Conservation (phyloP, 2,113 vertebrate genomes). For the Megaceryle torquata region DNA sequence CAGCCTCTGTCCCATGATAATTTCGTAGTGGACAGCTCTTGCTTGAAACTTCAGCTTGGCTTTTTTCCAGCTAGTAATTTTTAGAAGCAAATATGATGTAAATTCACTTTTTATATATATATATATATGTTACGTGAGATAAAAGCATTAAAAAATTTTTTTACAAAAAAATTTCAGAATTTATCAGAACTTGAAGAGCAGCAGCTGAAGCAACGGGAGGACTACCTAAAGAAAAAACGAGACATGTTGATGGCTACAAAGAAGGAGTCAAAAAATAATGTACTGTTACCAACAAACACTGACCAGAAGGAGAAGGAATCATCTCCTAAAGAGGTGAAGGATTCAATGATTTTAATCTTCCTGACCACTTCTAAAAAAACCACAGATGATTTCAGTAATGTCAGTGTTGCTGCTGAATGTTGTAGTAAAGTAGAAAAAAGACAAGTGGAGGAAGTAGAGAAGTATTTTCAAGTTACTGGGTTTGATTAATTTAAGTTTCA, state of each 20-base stretch:
- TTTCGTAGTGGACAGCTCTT: neutral
- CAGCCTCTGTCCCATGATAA: neutral
- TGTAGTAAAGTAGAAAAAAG: neutral
- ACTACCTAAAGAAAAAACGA: slow-evolving; percentile 90
- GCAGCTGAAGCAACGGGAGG: slow-evolving; percentile 87
- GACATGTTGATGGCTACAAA: slow-evolving; percentile 88
- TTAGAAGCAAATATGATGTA: neutral
- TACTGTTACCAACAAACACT: neutral
- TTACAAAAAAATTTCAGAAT: slow-evolving; percentile 67
- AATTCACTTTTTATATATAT: neutral
- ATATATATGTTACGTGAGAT: too few relatives aligned
- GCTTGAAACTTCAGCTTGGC: neutral
- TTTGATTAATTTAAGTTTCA: neutral
- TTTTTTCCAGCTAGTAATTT: neutral
- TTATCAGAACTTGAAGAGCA: slow-evolving; percentile 82
- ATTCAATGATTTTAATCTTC: neutral
- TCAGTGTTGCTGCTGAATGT: neutral
- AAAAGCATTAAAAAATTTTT: neutral
- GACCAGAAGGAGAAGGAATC: slow-evolving; percentile 61
- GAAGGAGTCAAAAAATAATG: slow-evolving; percentile 78
- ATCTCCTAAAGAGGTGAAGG: slow-evolving; percentile 69
- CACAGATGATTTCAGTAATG: neutral
- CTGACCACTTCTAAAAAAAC: neutral
- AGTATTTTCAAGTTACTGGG: neutral
- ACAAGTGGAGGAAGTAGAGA: too few relatives aligned